These are phyloP conservation scores for Mythimna pallens DNA, from an alignment of 2,888 invertebrate genomes.

Conservation along the genomic window DNA sequence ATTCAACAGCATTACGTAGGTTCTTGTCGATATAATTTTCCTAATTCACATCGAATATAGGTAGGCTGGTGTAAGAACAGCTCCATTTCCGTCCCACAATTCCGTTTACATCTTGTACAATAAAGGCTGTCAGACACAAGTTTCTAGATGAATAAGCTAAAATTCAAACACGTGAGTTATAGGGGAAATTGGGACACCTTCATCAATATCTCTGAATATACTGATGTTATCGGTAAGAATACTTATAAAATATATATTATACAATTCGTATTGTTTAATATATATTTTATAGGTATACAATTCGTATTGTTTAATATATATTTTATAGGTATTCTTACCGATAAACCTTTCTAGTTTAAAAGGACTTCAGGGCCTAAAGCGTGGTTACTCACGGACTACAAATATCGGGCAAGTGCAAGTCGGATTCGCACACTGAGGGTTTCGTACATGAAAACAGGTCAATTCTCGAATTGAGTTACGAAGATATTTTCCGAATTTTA, in stretches of 20 bases:
- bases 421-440: too few species aligned
- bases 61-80: background rate
- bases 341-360: too few species aligned
- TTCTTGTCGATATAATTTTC: conserved; percentile 3
- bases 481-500: too few species aligned
- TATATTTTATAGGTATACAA: background rate
- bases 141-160: conserved; percentile 33
- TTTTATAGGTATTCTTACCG: background rate
- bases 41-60: background rate
- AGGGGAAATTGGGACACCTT: conserved; percentile 25
- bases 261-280: conserved; percentile 24
- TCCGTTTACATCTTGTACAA: conserved; percentile 37
- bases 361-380: too few species aligned
- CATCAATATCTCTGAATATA: conserved; percentile 25
- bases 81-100: conserved; percentile 22
- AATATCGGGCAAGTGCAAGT: too few species aligned
- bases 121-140: conserved; percentile 51
- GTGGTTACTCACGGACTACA: too few species aligned
- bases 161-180: conserved; percentile 18
- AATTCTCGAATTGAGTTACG: too few species aligned
- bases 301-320: conserved; percentile 18
- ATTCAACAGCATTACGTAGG: background rate
- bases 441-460: too few species aligned
- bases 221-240: too few species aligned
- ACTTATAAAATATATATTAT: too few species aligned